Evolutionary conservation across 2,888 invertebrate genomes (phyloP), one percentile per base, ranked within the genome.

Genomic region (Latheticus oryzae): DNA sequence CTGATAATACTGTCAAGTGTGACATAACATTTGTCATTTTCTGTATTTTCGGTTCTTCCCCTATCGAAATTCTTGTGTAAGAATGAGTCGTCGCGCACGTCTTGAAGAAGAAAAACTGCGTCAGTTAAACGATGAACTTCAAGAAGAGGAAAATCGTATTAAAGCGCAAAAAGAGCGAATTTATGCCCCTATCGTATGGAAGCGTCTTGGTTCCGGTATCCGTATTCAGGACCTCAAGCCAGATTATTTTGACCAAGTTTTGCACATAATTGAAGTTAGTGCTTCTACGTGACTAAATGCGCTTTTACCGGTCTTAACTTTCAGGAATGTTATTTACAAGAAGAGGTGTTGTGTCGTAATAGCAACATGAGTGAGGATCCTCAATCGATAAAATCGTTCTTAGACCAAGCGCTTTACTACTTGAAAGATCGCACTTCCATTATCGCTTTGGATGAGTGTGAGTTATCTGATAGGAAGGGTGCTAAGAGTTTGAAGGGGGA

Each of bases 11-110:
- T n/a, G n/a, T n/a, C n/a, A n/a, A n/a, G n/a, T n/a, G n/a, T n/a
- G n/a, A n/a, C n/a, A n/a, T n/a, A n/a, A n/a, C 3, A 28, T 28
- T 28, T 28, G 28, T 11, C 28, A 8, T 21, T 38, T 38, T 21
- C 8, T n/a, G n/a, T n/a, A n/a, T n/a, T n/a, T n/a, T n/a, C n/a
- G n/a, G n/a, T n/a, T n/a, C n/a, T n/a, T n/a, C n/a, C n/a, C n/a
- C n/a, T n/a, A n/a, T 8, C 0, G 12, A 28, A 28, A n/a, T 28
- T 9, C 28, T 12, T 11, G 28, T 28, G 11, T 5, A n/a, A n/a
- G n/a, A 33, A 78, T 78, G 78, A 78, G 77, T 65, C 65, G 72
- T 48, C 61, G 73, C 50, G 64, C 72, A 33, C 69, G 78, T 17
- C 43, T 67, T 11, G 78, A 77, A 58, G 68, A 72, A 13, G 68